These are phyloP conservation scores for Cromileptes altivelis DNA, from an alignment of 2,113 vertebrate species.

Conservation along the genomic window DNA sequence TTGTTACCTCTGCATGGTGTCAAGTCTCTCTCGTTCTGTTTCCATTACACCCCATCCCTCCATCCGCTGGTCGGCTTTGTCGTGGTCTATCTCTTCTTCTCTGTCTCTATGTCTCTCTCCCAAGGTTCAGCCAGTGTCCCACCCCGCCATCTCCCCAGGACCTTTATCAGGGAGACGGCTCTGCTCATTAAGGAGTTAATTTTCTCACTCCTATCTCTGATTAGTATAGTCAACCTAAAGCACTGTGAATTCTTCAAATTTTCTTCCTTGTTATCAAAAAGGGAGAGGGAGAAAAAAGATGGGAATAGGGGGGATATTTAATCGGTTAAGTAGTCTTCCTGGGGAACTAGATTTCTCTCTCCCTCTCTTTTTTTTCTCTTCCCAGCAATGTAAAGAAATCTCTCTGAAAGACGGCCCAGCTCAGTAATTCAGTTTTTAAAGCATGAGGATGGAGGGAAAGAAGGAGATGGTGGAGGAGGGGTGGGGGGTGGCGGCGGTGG, in stretches of 20 bases:
- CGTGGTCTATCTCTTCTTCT: slow-evolving; percentile 31
- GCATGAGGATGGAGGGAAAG: slow-evolving; percentile 87
- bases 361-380: slow-evolving; percentile 67
- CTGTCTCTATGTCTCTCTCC: slow-evolving; percentile 42
- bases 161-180: slow-evolving; percentile 81
- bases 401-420: slow-evolving; percentile 86
- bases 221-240: slow-evolving; percentile 87
- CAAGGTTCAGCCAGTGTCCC: slow-evolving; percentile 59
- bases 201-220: slow-evolving; percentile 86
- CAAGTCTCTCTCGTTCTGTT: slow-evolving; percentile 54
- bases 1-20: slow-evolving; percentile 59
- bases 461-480: slow-evolving; percentile 26
- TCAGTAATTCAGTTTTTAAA: slow-evolving; percentile 97
- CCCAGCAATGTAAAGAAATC: slow-evolving; percentile 89
- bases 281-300: slow-evolving; percentile 66
- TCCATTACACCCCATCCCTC: slow-evolving; percentile 40
- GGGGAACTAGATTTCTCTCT: slow-evolving; percentile 85
- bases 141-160: slow-evolving; percentile 72
- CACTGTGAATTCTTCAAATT: slow-evolving; percentile 88
- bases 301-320: slow-evolving; percentile 86
- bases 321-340: slow-evolving; percentile 87
- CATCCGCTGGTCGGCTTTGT: slow-evolving; percentile 23
- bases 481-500: background rate
- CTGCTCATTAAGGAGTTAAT: slow-evolving; percentile 90
- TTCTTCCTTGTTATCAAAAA: slow-evolving; percentile 86